Evolutionary conservation across 2,797 vertebrate species (phyloP), one percentile per base, ranked within the genome.

Genomic region (Antrozous pallidus): DNA sequence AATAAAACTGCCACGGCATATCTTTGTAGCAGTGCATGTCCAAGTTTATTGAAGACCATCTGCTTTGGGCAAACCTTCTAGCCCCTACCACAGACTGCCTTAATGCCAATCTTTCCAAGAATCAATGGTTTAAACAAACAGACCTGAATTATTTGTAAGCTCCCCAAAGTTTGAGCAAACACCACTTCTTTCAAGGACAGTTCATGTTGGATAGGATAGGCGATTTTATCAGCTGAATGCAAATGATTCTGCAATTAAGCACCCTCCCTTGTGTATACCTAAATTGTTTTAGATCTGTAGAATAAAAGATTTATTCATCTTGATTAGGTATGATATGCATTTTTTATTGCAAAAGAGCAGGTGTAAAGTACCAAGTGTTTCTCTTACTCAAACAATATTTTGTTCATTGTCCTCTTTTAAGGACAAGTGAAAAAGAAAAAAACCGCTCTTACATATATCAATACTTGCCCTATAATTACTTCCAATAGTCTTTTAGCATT

Each of bases 281-380:
- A 92, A 94, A 96, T 69, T 90, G 91, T 85, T 94, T 94, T 84
- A 94, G 40, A 90, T 93, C 69, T 94, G 45, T n/a, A 94, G 56
- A 80, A 96, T 96, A 96, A 97, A 95, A 96, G 63, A 78, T 88
- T 18, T 85, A 90, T 58, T 74, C 69, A 70, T 79, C 87, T 93
- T 96, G 93, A 96, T 95, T 95, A 71, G 73, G 58, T 85, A 45
- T 16, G 67, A 78, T 88, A 51, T 75, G 65, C 77, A 83, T 96
- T 94, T 97, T 95, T 91, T 96, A 95, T 96, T 97, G 96, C 91
- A 54, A 90, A 96, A 92, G 61, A 91, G 40, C 94, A 95, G 89
- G 89, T 96, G 91, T 95, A 94, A 96, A 94, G 42, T 8, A 54
- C 94, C 94, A 90, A 89, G 91, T 96, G 83, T 88, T 96, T 95